Evolutionary conservation across 1,140 invertebrate genomes (phyloP).

Genomic region (Psilanteris sp.): DNA sequence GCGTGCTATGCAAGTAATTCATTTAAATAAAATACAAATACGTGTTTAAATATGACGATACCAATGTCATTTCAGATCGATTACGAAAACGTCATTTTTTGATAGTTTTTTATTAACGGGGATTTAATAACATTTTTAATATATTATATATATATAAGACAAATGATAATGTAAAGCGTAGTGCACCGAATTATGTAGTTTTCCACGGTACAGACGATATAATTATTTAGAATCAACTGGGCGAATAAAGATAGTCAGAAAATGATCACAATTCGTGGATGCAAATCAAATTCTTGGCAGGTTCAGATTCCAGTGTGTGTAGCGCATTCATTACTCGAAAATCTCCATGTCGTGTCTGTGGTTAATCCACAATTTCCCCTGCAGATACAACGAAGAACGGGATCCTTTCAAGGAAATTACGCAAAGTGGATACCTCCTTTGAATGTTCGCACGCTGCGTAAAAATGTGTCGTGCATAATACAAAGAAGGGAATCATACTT

Average conservation of each 20-base stretch:
- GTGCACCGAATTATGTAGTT: no score
- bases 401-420: constrained; percentile 55
- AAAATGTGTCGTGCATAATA: constrained; percentile 57
- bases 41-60: no score
- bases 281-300: constrained; percentile 43
- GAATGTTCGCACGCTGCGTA: constrained; percentile 51
- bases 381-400: constrained; percentile 32
- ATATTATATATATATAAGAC: no score
- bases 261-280: constrained; percentile 25
- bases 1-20: no score
- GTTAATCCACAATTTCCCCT: constrained; percentile 50
- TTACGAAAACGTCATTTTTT: no score
- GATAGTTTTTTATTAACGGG: no score
- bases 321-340: constrained; percentile 37
- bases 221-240: no score
- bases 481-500: constrained; percentile 58
- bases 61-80: no score
- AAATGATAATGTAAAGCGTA: no score
- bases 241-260: neutral
- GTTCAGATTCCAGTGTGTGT: constrained; percentile 25
- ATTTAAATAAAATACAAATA: no score
- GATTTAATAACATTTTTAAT: no score
- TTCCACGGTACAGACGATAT: no score
- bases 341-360: constrained; percentile 48
- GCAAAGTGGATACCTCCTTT: constrained; percentile 50